phyloP scores from a whole-genome alignment of 2,797 vertebrate genomes.

The Poecile montanus region DNA sequence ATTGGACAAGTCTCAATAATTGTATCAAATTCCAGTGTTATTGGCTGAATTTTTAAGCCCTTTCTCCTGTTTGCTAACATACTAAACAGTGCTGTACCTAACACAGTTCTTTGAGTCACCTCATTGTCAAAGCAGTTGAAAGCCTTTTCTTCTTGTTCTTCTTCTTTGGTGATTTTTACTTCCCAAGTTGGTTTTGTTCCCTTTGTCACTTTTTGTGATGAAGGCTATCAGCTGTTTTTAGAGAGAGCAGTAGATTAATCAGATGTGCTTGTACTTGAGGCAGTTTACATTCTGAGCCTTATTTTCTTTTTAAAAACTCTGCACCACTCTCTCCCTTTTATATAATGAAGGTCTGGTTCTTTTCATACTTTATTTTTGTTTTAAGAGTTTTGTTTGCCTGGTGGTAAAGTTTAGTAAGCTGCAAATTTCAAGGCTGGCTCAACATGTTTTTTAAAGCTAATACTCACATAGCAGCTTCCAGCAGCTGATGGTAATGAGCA shows the following conservation, averaged over 20 bases:
- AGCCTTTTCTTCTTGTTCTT: slow-evolving; percentile 57
- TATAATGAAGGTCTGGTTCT: background rate
- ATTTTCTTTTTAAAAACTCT: background rate
- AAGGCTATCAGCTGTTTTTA: slow-evolving; percentile 42
- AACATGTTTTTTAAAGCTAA: background rate
- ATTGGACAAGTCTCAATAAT: background rate
- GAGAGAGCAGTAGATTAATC: slow-evolving; percentile 27
- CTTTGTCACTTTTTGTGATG: slow-evolving; percentile 49
- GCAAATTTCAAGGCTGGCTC: background rate
- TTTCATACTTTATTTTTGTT: background rate
- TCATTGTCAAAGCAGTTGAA: slow-evolving; percentile 56
- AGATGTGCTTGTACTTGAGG: background rate
- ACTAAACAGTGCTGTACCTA: slow-evolving; percentile 13
- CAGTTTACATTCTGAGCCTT: background rate
- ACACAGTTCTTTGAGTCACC: slow-evolving; percentile 43
- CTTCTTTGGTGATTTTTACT: slow-evolving; percentile 54
- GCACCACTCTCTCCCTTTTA: background rate
- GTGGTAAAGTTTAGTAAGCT: background rate
- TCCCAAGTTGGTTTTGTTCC: slow-evolving; percentile 61
- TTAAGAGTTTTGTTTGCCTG: background rate
- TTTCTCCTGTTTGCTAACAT: slow-evolving; percentile 57
- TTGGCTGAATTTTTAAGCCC: slow-evolving; percentile 7
- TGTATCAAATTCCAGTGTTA: background rate
- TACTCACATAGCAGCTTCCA: background rate
- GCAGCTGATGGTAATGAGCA: slow-evolving; percentile 30